These are phyloP conservation scores for Acheta domesticus DNA, from an alignment of 2,888 invertebrate genomes.

Conservation along the genomic window DNA sequence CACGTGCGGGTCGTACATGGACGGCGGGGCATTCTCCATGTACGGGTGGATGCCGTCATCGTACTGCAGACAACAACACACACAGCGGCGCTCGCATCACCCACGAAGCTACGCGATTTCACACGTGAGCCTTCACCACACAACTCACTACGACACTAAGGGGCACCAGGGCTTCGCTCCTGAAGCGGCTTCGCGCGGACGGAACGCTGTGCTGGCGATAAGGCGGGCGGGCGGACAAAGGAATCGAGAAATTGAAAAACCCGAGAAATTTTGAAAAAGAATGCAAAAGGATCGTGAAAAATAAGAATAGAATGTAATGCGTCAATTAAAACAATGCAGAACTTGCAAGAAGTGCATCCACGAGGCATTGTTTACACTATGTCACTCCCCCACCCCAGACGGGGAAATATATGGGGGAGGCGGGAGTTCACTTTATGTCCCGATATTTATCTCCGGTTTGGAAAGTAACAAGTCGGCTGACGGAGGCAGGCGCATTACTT, in stretches of 20 bases:
- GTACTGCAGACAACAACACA: slow-evolving; percentile 62
- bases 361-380: not conserved
- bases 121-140: not conserved
- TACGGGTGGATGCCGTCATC: slow-evolving; percentile 92
- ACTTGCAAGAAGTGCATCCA: not conserved
- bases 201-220: not conserved
- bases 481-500: not conserved
- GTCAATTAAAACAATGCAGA: not conserved
- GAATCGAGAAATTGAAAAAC: not conserved
- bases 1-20: slow-evolving; percentile 74
- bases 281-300: not conserved
- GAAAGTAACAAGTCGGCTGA: not conserved
- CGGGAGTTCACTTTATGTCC: not conserved
- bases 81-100: not conserved
- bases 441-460: slow-evolving; percentile 18
- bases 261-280: not conserved
- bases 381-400: slow-evolving; percentile 6
- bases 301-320: too few species aligned
- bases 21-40: slow-evolving; percentile 69
- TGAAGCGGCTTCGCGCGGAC: not conserved
- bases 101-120: not conserved
- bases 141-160: not conserved
- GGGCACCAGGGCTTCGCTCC: not conserved
- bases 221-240: not conserved
- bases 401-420: not conserved